Percentiles rank a stretch among this genome's conserved stretches.
phyloP scores from a whole-genome alignment of 1,140 invertebrate genomes.

The Trissolcus basalis region DNA sequence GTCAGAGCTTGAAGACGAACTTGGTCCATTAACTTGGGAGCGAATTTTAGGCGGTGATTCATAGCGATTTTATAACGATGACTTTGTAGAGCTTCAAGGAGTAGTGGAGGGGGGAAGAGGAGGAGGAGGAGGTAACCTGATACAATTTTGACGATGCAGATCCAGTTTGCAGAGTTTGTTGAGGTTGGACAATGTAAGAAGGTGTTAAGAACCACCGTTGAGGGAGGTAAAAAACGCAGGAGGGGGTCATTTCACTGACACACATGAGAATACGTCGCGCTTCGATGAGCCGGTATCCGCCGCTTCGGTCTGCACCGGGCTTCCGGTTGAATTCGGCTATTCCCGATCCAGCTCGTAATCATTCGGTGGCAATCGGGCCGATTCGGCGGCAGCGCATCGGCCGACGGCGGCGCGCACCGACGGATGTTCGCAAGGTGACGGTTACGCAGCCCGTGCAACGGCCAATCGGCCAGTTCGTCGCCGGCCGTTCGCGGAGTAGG shows the following conservation, averaged over 20 bases:
- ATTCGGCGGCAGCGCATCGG: slow-evolving; percentile 38
- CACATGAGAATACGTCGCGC: slow-evolving; percentile 20
- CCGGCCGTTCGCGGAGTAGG: slow-evolving; percentile 68
- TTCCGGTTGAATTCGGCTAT: slow-evolving; percentile 67
- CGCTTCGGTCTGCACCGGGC: slow-evolving; percentile 41
- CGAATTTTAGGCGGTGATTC: too few species aligned
- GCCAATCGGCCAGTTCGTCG: slow-evolving; percentile 74
- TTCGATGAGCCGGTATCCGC: slow-evolving; percentile 48
- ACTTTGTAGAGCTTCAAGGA: too few species aligned
- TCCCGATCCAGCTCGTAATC: slow-evolving; percentile 63
- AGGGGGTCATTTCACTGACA: slow-evolving; percentile 3
- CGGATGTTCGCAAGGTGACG: slow-evolving; percentile 53
- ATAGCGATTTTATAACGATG: too few species aligned
- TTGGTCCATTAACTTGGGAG: too few species aligned
- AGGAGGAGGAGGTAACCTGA: too few species aligned
- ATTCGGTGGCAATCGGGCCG: slow-evolving; percentile 60
- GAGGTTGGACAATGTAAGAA: too few species aligned
- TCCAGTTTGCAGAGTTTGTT: too few species aligned
- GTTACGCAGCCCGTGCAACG: slow-evolving; percentile 63
- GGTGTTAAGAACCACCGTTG: background rate
- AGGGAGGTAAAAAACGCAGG: background rate
- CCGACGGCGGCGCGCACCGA: slow-evolving; percentile 25
- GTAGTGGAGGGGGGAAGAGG: too few species aligned
- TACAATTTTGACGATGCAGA: too few species aligned
- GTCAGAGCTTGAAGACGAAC: too few species aligned